Conservation (phyloP, 2,797 vertebrate genomes). For the Danionella dracula region DNA sequence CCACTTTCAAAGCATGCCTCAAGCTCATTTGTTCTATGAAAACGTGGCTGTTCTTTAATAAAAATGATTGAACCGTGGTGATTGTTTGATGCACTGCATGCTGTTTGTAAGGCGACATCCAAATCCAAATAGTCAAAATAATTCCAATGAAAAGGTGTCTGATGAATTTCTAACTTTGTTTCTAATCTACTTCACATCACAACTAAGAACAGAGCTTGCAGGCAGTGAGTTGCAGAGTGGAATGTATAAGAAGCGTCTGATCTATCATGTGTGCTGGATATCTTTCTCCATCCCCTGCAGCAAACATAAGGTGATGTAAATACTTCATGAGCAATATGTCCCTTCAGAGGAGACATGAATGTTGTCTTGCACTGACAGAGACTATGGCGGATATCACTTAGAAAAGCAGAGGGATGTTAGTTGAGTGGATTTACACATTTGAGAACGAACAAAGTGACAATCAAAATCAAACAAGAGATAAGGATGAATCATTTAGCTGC, state of each 20-base stretch:
- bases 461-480: too few species aligned
- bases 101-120: too few species aligned
- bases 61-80: too few species aligned
- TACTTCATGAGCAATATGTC: conserved; percentile 35
- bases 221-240: neutral
- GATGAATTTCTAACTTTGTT: neutral
- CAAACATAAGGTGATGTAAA: conserved; percentile 28
- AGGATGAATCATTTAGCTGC: neutral
- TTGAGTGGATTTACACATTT: conserved; percentile 4
- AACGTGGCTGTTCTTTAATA: too few species aligned
- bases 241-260: neutral
- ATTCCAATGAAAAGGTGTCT: neutral
- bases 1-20: too few species aligned
- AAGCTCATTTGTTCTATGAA: too few species aligned
- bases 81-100: too few species aligned
- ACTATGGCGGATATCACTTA: neutral
- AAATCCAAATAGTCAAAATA: too few species aligned
- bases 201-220: neutral
- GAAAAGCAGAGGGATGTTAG: conserved; percentile 11
- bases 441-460: neutral
- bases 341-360: neutral
- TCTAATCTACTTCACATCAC: neutral
- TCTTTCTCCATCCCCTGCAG: neutral
- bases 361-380: conserved; percentile 9
- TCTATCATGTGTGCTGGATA: neutral